These are phyloP conservation scores for Nyctereutes procyonoides DNA, from an alignment of 2,113 vertebrate species.

Conservation along the genomic window DNA sequence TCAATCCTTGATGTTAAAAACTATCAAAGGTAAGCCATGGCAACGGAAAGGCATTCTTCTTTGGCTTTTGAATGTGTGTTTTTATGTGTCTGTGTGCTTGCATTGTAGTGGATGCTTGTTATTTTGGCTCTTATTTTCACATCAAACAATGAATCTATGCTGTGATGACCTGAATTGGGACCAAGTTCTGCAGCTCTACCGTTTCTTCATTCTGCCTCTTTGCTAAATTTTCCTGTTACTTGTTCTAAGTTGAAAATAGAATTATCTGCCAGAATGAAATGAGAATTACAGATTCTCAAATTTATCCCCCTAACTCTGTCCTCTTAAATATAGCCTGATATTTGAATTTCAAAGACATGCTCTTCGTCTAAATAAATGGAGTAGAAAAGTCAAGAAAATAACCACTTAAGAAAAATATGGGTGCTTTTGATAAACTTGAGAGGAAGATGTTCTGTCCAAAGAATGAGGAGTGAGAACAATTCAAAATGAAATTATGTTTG, in stretches of 20 bases:
- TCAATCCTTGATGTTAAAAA: neutral
- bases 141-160: neutral
- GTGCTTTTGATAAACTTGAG: neutral
- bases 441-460: neutral
- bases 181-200: neutral
- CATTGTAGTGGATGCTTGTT: neutral
- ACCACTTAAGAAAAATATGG: neutral
- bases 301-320: neutral
- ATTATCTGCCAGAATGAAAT: neutral
- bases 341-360: slow-evolving; percentile 34
- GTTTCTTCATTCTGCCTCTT: neutral
- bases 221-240: neutral
- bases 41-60: neutral
- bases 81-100: neutral
- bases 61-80: neutral
- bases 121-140: neutral
- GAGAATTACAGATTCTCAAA: neutral
- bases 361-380: neutral
- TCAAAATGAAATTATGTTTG: slow-evolving; percentile 42
- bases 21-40: neutral
- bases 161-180: neutral
- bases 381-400: neutral
- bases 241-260: neutral
- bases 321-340: neutral
- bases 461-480: neutral